These are phyloP conservation scores for Gallinago media DNA, from an alignment of 2,113 vertebrate species.

Conservation along the genomic window DNA sequence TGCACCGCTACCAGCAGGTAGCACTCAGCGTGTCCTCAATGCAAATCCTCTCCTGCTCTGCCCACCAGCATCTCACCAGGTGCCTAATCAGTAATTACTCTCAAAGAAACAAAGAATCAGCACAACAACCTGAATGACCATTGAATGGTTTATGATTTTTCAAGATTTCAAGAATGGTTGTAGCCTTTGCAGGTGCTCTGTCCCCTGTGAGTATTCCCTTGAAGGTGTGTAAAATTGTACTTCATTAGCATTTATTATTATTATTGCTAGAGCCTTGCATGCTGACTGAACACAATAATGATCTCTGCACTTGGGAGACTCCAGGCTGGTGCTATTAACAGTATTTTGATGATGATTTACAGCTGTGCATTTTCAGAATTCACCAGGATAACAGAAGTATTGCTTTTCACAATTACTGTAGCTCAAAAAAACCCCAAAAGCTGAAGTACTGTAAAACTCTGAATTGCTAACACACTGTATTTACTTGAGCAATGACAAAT, in stretches of 20 bases:
- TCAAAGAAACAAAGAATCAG: neutral
- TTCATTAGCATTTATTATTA: neutral
- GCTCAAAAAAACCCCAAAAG: neutral
- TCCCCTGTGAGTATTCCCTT: accelerated
- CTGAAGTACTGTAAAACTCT: neutral
- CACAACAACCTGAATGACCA: neutral
- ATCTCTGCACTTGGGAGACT: neutral
- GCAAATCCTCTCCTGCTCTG: neutral
- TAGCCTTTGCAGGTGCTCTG: neutral
- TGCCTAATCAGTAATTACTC: neutral
- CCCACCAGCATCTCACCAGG: neutral
- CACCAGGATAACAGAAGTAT: neutral
- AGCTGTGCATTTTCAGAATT: neutral
- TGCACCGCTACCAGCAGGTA: accelerated
- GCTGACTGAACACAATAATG: neutral
- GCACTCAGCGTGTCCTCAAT: accelerated
- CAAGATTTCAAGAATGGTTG: neutral
- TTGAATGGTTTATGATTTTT: neutral
- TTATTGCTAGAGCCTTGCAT: neutral
- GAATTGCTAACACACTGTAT: neutral
- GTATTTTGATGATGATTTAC: neutral
- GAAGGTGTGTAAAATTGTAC: neutral
- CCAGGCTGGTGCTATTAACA: neutral
- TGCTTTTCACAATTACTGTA: neutral
- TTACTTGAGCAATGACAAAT: neutral